These are phyloP conservation scores for Ceratosolen fusciceps DNA, from an alignment of 1,140 invertebrate genomes.

Conservation along the genomic window DNA sequence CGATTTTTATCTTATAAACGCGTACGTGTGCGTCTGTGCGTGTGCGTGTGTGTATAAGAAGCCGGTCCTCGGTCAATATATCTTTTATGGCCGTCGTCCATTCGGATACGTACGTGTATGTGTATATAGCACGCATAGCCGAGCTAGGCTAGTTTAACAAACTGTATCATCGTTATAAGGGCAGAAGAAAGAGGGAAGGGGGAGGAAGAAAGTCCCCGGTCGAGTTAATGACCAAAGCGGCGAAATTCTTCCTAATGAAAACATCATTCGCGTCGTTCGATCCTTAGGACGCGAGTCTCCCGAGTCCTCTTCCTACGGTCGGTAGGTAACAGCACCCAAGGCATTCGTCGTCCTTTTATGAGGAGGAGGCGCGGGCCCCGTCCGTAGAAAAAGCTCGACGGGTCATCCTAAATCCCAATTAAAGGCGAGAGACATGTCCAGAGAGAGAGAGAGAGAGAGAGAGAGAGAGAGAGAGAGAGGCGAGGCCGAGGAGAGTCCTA, in stretches of 20 bases:
- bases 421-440: constrained; percentile 33
- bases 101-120: neutral
- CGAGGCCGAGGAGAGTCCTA: constrained; percentile 4
- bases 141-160: constrained; percentile 36
- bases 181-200: neutral
- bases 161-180: constrained; percentile 20
- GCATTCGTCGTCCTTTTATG: constrained; percentile 29
- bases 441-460: neutral
- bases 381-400: neutral
- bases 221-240: constrained; percentile 19
- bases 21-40: too few relatives aligned
- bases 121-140: too few relatives aligned
- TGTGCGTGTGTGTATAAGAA: too few relatives aligned
- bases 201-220: neutral
- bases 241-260: constrained; percentile 39
- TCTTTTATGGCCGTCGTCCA: constrained; percentile 6
- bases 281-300: constrained; percentile 15
- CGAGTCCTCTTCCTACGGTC: neutral
- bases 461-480: neutral
- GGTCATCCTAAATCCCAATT: constrained; percentile 42
- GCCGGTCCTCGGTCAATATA: constrained; percentile 20
- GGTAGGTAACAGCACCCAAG: neutral
- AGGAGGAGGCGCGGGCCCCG: constrained; percentile 7
- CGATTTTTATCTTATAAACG: constrained; percentile 16
- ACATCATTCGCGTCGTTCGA: constrained; percentile 27